Percentiles rank a stretch among this genome's conserved stretches.
Conservation (phyloP, 2,113 vertebrate species). For the Epinephelus lanceolatus region DNA sequence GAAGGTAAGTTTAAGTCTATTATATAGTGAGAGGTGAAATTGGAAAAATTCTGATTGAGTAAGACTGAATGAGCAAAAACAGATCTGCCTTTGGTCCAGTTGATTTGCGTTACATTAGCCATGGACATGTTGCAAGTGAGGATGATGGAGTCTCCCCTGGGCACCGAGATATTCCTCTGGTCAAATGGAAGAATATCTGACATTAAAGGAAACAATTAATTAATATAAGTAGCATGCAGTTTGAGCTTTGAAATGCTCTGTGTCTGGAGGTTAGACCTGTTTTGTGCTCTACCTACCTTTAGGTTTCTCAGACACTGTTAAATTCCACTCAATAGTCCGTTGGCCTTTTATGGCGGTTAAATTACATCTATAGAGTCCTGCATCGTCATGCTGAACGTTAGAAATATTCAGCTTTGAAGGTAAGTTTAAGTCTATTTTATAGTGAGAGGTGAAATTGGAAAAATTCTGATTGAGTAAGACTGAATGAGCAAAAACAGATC, state of each 20-base stretch:
- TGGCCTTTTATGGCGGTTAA: accelerated
- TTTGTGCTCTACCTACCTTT: constrained; percentile 36
- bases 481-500: accelerated
- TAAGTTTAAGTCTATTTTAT: neutral
- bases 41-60: accelerated
- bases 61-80: accelerated
- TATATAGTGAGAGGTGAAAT: constrained; percentile 33
- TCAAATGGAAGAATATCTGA: neutral
- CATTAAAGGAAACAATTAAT: neutral
- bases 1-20: neutral
- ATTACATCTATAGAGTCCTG: constrained; percentile 39
- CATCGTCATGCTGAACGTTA: constrained; percentile 32
- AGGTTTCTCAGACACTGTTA: constrained; percentile 23
- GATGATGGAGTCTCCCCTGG: neutral
- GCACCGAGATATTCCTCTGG: neutral
- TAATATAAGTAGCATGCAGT: neutral
- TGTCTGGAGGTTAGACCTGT: accelerated
- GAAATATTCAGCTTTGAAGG: constrained; percentile 9
- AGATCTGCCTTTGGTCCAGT: constrained; percentile 3
- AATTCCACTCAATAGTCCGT: neutral
- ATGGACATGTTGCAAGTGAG: constrained; percentile 18
- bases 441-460: constrained; percentile 44
- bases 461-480: accelerated
- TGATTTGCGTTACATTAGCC: neutral
- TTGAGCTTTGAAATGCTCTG: neutral